These are phyloP conservation scores for Papilio xuthus DNA, from an alignment of 1,140 invertebrate genomes.

Conservation along the genomic window DNA sequence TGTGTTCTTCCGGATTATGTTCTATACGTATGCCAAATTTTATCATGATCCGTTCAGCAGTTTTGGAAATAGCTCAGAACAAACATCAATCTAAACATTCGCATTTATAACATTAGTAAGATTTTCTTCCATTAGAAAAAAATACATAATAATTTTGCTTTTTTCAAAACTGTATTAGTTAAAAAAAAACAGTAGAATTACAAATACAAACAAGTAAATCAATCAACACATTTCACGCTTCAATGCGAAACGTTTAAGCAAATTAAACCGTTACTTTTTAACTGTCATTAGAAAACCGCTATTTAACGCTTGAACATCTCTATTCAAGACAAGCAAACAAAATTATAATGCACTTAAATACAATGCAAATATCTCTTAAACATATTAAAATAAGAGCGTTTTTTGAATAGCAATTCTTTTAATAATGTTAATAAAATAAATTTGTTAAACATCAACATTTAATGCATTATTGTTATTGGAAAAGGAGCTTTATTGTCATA, in stretches of 20 bases:
- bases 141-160: too few species aligned
- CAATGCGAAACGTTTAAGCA: not conserved
- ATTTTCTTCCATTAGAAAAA: too few species aligned
- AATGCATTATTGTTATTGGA: not conserved
- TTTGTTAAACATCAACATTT: not conserved
- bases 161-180: too few species aligned
- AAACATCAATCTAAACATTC: too few species aligned
- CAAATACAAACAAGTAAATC: not conserved
- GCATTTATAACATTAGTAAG: too few species aligned
- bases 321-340: not conserved
- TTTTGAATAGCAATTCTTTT: not conserved
- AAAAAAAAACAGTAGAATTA: not conserved
- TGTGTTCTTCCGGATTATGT: too few species aligned
- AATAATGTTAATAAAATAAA: not conserved
- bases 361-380: not conserved
- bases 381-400: not conserved
- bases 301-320: constrained; percentile 1
- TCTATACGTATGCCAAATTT: too few species aligned
- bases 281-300: constrained; percentile 10
- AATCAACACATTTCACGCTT: constrained; percentile 8
- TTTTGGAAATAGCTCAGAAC: too few species aligned
- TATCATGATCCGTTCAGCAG: too few species aligned
- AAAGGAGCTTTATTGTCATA: not conserved
- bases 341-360: not conserved
- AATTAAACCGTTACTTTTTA: not conserved